Evolutionary conservation across 2,113 vertebrate genomes (phyloP).

Genomic region (Zosterops japonicus): DNA sequence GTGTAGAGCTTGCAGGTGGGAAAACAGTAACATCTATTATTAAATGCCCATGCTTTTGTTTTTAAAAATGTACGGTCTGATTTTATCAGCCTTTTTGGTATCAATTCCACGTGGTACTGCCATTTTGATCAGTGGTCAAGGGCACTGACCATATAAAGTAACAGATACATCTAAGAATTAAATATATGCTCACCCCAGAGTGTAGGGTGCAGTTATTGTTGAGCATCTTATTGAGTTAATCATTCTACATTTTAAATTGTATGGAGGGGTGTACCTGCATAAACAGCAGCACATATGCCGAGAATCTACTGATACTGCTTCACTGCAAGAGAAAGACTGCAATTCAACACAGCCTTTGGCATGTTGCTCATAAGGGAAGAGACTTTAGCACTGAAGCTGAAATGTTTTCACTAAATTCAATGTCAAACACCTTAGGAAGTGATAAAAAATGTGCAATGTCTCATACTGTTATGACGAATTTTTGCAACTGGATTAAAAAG

Average conservation of each 20-base stretch:
- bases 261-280: neutral
- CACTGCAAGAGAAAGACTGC: neutral
- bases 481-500: neutral
- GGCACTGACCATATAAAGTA: accelerated
- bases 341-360: neutral
- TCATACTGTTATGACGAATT: neutral
- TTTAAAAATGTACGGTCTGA: neutral
- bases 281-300: neutral
- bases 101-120: neutral
- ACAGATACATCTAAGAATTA: neutral
- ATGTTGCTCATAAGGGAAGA: neutral
- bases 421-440: neutral
- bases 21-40: neutral
- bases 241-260: neutral
- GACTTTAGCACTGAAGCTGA: neutral
- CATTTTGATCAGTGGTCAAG: neutral
- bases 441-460: neutral
- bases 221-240: neutral
- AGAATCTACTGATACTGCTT: neutral
- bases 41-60: neutral
- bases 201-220: neutral
- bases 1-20: neutral
- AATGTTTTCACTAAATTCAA: neutral
- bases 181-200: neutral
- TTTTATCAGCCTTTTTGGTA: neutral